Conservation (phyloP, 1,140 invertebrate species). For the Phymastichus coffea region DNA sequence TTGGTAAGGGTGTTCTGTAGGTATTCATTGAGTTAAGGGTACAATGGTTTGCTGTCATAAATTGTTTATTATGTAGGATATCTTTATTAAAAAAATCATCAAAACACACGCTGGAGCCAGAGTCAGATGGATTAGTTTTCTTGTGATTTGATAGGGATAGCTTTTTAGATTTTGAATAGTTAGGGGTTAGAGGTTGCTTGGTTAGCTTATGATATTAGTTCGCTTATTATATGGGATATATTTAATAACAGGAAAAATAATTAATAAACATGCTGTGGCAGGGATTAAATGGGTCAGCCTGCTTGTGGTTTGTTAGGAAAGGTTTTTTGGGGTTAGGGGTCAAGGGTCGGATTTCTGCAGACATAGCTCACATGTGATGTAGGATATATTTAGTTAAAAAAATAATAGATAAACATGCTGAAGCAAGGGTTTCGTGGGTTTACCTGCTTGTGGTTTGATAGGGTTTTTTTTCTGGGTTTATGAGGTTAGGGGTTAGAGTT, state of each 20-base stretch:
- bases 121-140: neutral
- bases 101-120: no score
- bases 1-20: neutral
- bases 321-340: neutral
- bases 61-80: neutral
- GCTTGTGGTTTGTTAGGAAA: neutral
- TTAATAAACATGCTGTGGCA: no score
- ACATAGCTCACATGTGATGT: neutral
- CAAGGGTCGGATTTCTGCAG: neutral
- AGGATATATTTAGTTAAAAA: neutral
- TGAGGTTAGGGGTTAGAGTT: neutral
- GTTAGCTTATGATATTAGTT: neutral
- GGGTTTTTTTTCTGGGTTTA: neutral
- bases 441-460: neutral
- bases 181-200: neutral
- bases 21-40: neutral
- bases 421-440: neutral
- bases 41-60: neutral
- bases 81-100: neutral
- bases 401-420: neutral
- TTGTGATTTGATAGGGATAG: neutral
- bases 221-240: neutral
- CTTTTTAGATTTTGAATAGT: neutral
- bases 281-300: neutral
- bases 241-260: neutral